These are phyloP conservation scores for Phrynocephalus forsythii DNA, from an alignment of 2,797 vertebrate genomes.

Conservation along the genomic window DNA sequence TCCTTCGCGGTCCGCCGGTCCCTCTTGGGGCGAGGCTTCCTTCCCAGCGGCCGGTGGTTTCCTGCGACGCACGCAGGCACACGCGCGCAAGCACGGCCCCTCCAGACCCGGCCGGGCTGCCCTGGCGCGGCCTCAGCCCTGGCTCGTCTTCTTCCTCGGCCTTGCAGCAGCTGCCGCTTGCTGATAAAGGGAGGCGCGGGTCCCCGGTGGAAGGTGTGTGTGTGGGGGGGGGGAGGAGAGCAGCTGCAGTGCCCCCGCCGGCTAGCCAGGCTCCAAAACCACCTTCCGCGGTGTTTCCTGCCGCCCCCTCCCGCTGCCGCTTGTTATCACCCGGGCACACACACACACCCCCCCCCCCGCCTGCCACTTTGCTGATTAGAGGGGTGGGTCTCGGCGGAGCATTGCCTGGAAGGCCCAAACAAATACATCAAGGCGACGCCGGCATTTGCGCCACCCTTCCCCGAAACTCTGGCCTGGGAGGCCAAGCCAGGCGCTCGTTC, in stretches of 20 bases:
- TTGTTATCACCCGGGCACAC: slow-evolving; percentile 55
- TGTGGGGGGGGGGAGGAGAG: slow-evolving; percentile 21
- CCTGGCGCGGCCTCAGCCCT: slow-evolving; percentile 6
- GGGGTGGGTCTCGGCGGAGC: slow-evolving; percentile 65
- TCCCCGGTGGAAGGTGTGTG: not conserved
- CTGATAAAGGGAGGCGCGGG: slow-evolving; percentile 50
- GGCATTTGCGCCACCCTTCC: slow-evolving; percentile 52
- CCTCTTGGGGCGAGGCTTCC: too few species aligned
- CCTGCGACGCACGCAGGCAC: too few species aligned
- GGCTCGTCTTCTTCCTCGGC: not conserved
- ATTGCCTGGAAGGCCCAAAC: slow-evolving; percentile 65
- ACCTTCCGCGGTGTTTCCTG: too few species aligned
- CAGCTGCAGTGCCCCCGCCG: slow-evolving; percentile 24
- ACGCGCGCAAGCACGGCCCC: not conserved
- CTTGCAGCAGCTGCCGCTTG: slow-evolving; percentile 48
- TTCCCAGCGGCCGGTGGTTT: too few species aligned
- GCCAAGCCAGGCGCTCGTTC: not conserved
- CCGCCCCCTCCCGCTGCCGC: slow-evolving; percentile 27
- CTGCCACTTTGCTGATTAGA: slow-evolving; percentile 68
- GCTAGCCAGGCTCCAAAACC: slow-evolving; percentile 44
- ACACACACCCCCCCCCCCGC: slow-evolving; percentile 58
- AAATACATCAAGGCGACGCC: slow-evolving; percentile 56
- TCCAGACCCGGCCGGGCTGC: not conserved
- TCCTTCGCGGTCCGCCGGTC: too few species aligned
- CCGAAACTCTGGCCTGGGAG: not conserved